Conservation (phyloP, 2,113 vertebrate genomes). For the Austrofundulus limnaeus region DNA sequence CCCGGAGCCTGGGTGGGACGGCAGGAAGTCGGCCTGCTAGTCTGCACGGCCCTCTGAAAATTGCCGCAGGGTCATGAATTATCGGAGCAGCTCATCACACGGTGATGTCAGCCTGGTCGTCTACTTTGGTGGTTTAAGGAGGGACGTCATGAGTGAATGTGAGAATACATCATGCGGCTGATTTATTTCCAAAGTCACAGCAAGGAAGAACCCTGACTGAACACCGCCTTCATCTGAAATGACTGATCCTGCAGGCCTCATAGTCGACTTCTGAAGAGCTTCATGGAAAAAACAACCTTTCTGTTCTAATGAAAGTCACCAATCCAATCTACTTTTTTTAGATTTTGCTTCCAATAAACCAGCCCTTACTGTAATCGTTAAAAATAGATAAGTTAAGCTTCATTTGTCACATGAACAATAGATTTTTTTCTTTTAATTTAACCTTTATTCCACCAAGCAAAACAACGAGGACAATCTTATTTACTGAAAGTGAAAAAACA, state of each 20-base stretch:
- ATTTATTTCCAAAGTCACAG: constrained; percentile 13
- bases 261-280: neutral
- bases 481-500: no score
- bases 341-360: no score
- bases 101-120: constrained; percentile 37
- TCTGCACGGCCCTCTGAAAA: constrained; percentile 17
- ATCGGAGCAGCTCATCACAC: constrained; percentile 27
- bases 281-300: neutral
- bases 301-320: no score
- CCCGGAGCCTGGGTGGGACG: constrained; percentile 58
- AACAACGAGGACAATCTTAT: no score
- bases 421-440: no score
- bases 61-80: constrained; percentile 31
- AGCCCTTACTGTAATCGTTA: no score
- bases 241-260: neutral
- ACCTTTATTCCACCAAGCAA: no score
- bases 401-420: no score
- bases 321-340: neutral
- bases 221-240: neutral
- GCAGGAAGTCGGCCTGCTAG: constrained; percentile 53
- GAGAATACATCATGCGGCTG: constrained; percentile 12
- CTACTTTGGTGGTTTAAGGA: constrained; percentile 13
- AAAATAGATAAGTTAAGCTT: no score
- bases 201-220: neutral
- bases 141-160: constrained; percentile 16